Conservation (phyloP, 1,140 invertebrate species). For the Ptiloglossa arizonensis region DNA sequence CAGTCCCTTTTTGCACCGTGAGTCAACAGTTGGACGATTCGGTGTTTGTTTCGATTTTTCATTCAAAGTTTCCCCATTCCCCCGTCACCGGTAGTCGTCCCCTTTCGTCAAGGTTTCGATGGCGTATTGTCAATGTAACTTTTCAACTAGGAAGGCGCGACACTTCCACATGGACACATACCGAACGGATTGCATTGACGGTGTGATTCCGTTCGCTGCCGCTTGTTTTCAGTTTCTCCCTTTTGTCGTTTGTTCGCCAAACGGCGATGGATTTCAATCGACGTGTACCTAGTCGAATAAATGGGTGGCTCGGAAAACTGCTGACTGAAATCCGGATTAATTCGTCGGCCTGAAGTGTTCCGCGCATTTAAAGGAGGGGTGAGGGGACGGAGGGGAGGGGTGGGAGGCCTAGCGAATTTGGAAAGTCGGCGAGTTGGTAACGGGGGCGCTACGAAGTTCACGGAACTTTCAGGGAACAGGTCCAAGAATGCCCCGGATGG, state of each 20-base stretch:
- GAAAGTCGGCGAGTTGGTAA: too few species aligned
- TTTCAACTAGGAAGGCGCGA: neutral
- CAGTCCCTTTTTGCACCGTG: neutral
- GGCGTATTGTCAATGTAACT: neutral
- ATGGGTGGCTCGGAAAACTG: too few species aligned
- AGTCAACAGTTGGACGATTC: neutral
- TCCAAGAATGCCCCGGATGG: constrained; percentile 12
- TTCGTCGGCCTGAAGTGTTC: too few species aligned
- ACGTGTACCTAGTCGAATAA: too few species aligned
- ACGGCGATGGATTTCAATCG: neutral
- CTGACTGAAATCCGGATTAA: too few species aligned
- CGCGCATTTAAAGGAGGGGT: too few species aligned
- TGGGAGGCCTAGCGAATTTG: too few species aligned
- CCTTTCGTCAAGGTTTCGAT: neutral
- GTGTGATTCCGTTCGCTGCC: neutral
- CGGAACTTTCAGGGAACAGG: neutral
- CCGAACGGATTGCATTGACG: neutral
- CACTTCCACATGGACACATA: neutral
- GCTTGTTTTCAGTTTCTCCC: neutral
- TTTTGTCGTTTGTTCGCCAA: neutral
- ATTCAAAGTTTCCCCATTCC: neutral
- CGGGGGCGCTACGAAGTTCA: neutral
- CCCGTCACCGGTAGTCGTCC: too few species aligned
- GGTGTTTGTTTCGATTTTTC: constrained; percentile 1
- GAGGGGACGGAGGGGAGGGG: too few species aligned